Conservation (phyloP, 2,113 vertebrate species). For the Cyanoramphus novaezelandiae region DNA sequence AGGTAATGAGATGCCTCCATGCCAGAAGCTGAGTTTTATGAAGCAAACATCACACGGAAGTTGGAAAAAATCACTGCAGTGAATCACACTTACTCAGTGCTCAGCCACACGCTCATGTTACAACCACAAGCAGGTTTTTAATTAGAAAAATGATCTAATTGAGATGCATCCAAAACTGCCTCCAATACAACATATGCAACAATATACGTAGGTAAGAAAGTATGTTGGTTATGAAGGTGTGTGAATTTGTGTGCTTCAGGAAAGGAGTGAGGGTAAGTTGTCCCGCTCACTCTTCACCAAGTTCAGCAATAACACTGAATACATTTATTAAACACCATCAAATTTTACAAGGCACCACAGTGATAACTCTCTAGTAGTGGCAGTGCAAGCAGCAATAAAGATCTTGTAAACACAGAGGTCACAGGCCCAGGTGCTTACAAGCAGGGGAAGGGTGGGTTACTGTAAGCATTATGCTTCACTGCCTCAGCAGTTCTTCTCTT, state of each 20-base stretch:
- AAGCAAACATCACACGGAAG: not conserved
- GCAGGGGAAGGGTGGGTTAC: conserved; percentile 39
- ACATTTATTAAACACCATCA: conserved; percentile 68
- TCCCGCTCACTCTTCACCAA: not conserved
- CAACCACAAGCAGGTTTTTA: conserved; percentile 58
- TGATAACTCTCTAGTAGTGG: conserved; percentile 53
- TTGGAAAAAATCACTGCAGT: not conserved
- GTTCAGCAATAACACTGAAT: conserved; percentile 32
- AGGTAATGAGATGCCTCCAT: not conserved
- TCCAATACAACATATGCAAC: not conserved
- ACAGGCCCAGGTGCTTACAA: conserved; percentile 49
- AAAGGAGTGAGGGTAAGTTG: not conserved
- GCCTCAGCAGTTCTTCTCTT: conserved; percentile 18
- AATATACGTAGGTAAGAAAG: not conserved
- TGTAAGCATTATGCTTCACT: not conserved
- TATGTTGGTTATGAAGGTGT: not conserved
- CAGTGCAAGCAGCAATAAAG: conserved; percentile 60
- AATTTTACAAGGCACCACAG: conserved; percentile 70
- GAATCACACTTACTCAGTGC: conserved; percentile 25
- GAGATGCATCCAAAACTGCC: conserved; percentile 45
- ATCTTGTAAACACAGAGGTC: conserved; percentile 72
- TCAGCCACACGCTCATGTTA: not conserved
- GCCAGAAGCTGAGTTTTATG: not conserved
- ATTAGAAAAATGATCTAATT: conserved; percentile 58
- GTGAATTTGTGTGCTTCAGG: not conserved